Evolutionary conservation across 2,797 vertebrate genomes (phyloP).

Genomic region (Adrianichthys oophorus): DNA sequence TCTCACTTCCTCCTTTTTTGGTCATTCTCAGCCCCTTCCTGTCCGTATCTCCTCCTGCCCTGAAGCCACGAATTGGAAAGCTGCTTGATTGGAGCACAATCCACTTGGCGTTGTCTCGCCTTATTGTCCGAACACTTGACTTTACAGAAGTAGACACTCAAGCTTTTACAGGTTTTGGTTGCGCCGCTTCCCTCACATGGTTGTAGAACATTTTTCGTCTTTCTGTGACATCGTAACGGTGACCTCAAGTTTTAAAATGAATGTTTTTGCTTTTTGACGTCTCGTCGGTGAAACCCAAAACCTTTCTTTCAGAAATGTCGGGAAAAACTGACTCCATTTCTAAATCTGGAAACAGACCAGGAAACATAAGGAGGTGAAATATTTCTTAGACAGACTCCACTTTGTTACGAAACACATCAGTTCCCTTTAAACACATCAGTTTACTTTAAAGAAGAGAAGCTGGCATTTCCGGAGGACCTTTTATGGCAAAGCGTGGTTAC

Average conservation of each 20-base stretch:
- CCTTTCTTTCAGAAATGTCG: not conserved
- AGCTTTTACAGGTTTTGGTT: not conserved
- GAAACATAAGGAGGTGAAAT: conserved; percentile 30
- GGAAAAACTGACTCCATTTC: not conserved
- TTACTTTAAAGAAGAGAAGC: conserved; percentile 28
- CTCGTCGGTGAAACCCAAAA: not conserved
- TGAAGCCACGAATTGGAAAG: conserved; percentile 69
- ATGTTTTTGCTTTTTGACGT: too few relatives aligned
- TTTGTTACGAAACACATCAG: conserved; percentile 73
- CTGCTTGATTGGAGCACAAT: conserved; percentile 65
- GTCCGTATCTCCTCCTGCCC: conserved; percentile 61
- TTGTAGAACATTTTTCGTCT: not conserved
- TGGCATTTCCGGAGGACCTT: conserved; percentile 28
- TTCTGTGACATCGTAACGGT: not conserved
- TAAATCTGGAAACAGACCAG: conserved; percentile 3
- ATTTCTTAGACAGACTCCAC: conserved; percentile 35
- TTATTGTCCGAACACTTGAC: conserved; percentile 57
- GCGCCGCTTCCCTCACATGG: too few relatives aligned
- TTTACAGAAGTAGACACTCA: conserved; percentile 44
- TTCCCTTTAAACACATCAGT: conserved; percentile 50
- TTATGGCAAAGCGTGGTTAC: not conserved
- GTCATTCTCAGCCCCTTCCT: conserved; percentile 53
- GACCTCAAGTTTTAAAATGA: not conserved
- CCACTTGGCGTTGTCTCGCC: conserved; percentile 46
- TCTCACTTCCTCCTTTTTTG: conserved; percentile 63